These are phyloP conservation scores for Kradibia gibbosae DNA, from an alignment of 1,140 invertebrate species.

Conservation along the genomic window DNA sequence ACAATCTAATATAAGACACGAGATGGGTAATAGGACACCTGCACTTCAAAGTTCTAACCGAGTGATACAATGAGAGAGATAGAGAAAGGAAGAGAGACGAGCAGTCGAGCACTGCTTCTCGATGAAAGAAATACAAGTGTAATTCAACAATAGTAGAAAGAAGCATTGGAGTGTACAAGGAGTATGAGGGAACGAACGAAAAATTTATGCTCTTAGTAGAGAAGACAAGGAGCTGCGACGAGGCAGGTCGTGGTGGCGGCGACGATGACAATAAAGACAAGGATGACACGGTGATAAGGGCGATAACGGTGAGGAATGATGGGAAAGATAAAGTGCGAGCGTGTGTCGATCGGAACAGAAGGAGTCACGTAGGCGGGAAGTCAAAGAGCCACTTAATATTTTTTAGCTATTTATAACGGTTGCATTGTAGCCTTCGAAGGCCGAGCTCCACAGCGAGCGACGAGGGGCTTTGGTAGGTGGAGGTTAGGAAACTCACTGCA, in stretches of 20 bases:
- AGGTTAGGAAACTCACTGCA: conserved; percentile 44
- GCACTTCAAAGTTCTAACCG: background rate
- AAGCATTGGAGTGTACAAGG: background rate
- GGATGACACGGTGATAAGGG: background rate
- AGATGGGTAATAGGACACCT: conserved; percentile 5
- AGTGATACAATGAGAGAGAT: background rate
- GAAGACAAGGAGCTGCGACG: background rate
- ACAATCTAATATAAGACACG: background rate
- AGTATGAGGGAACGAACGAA: background rate
- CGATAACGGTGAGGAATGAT: no score
- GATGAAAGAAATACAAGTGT: background rate
- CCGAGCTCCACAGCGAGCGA: background rate
- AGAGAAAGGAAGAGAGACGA: background rate
- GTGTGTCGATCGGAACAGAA: no score
- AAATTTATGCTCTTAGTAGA: background rate
- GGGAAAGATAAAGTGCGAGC: no score
- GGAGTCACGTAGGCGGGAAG: background rate
- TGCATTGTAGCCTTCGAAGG: background rate
- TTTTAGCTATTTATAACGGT: conserved; percentile 43
- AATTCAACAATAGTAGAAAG: background rate
- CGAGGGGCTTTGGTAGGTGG: conserved; percentile 10
- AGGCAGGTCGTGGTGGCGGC: background rate
- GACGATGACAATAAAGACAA: background rate
- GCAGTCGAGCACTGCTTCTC: background rate
- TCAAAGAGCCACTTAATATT: background rate